A percentile compares a stretch with the other conserved stretches of the same genome.
Evolutionary conservation across 2,888 invertebrate species (phyloP).

Genomic region (Noctuana brunneofusca): DNA sequence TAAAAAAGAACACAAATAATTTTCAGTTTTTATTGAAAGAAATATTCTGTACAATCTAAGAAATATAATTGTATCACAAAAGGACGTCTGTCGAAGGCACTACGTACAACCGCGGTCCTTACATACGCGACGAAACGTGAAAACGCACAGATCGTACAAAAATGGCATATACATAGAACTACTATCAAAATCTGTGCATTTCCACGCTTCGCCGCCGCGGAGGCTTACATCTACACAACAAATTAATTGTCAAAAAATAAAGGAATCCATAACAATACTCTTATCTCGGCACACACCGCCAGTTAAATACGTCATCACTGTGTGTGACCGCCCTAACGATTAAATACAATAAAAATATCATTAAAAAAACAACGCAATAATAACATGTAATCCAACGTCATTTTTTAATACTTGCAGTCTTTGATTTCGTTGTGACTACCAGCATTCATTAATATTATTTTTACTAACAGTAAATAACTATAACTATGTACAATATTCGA

Average conservation of each 20-base stretch:
- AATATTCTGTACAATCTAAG: slow-evolving; percentile 78
- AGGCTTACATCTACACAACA: slow-evolving; percentile 48
- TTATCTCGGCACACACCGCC: slow-evolving; percentile 41
- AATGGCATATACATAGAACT: slow-evolving; percentile 15
- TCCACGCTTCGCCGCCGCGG: slow-evolving; percentile 14
- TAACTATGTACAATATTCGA: slow-evolving; percentile 77
- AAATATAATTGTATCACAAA: slow-evolving; percentile 77
- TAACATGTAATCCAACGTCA: slow-evolving; percentile 62
- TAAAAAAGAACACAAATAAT: slow-evolving; percentile 44
- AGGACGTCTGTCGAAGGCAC: slow-evolving; percentile 79
- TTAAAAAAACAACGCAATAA: slow-evolving; percentile 52
- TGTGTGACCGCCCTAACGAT: slow-evolving; percentile 48
- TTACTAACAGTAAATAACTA: slow-evolving; percentile 48
- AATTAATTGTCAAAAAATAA: slow-evolving; percentile 77
- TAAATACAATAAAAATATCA: slow-evolving; percentile 70
- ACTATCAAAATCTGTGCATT: slow-evolving; percentile 8
- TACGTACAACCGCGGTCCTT: slow-evolving; percentile 41
- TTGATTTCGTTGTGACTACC: slow-evolving; percentile 82
- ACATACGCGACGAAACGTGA: not conserved
- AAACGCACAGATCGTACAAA: slow-evolving; percentile 17
- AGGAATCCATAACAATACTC: slow-evolving; percentile 67
- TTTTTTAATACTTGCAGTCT: slow-evolving; percentile 74
- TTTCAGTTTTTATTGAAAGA: slow-evolving; percentile 73
- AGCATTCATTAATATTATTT: slow-evolving; percentile 53
- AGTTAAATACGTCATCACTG: slow-evolving; percentile 20